Base-by-base conservation (phyloP, 2,888 invertebrate genomes). In the Argyresthia albistria region DNA sequence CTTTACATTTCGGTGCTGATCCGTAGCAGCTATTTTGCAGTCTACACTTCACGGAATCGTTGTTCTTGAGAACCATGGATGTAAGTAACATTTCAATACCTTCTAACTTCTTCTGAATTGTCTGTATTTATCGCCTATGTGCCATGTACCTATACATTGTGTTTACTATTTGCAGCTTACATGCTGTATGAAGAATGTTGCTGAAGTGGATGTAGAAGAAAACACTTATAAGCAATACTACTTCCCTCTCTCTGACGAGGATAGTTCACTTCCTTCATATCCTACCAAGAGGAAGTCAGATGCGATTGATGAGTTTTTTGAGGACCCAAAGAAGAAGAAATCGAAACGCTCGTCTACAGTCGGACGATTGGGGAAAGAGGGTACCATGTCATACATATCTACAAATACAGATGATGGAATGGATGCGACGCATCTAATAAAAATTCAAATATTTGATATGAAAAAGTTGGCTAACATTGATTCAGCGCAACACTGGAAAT, bases 371-470 rank as follows among this genome's bases (percentile, higher is more conserved):
- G 12, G n/a, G n/a, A 43, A 43, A 15, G 14, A 43, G 8, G 43
- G 6, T n/a, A 25, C 25, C 6, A 43, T 43, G 43, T 3, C 48
- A 35, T 53, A 43, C 37, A 48, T 53, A 43, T 48, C 48, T 43
- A 43, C 48, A n/a, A 53, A 53, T 36, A 12, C 46, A 43, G 48
- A 48, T 35, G 43, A 53, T 48, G 53, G 43, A 15, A 39, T 14
- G 35, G 51, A 45, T 46, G 43, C 51, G 37, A 49, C 55, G 49
- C 55, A 55, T 50, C 46, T 53, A 9, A 53, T 52, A 49, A 53
- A 53, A 52, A 53, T 55, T 25, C 49, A 55, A 43, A 37, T 55
- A 14, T 54, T 52, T 39, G 37, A 49, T 49, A 15, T 51, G 35
- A 51, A 52, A 48, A 39, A 49, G 43, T 42, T 54, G 43, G 12